These are phyloP conservation scores for Frankliniella intonsa DNA, from an alignment of 2,888 invertebrate species.

Conservation along the genomic window DNA sequence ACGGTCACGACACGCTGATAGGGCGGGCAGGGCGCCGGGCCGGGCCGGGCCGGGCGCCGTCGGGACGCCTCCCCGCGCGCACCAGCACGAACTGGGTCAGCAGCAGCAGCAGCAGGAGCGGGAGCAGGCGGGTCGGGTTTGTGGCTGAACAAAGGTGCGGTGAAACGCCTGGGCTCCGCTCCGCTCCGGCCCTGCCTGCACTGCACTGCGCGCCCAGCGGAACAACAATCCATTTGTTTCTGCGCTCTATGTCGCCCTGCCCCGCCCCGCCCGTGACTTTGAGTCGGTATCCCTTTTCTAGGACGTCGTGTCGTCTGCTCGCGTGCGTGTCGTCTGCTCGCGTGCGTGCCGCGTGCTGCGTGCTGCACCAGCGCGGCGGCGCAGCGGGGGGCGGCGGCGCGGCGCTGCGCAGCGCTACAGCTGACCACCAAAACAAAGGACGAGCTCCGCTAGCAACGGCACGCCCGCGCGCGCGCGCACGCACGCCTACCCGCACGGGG, in stretches of 20 bases:
- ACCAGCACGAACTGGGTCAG: no score
- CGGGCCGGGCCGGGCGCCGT: no score
- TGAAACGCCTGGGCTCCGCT: no score
- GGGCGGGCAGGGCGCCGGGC: no score
- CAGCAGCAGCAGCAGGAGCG: no score
- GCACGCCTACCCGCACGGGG: not conserved
- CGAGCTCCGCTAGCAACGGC: not conserved
- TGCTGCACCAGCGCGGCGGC: not conserved
- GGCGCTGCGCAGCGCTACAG: not conserved
- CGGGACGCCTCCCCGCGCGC: no score
- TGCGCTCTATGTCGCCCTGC: not conserved
- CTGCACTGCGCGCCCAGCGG: no score
- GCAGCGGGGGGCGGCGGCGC: not conserved
- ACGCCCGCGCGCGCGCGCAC: not conserved
- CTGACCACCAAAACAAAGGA: constrained; percentile 25
- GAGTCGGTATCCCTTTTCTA: not conserved
- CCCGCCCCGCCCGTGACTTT: not conserved
- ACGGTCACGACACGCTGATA: no score
- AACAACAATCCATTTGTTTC: not conserved
- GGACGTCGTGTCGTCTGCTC: not conserved
- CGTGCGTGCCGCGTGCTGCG: not conserved
- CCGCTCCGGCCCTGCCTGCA: no score
- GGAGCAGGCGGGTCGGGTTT: no score
- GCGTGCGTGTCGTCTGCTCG: not conserved
- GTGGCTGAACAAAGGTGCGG: no score